Base-by-base conservation (phyloP, 2,888 invertebrate species). In the Chrysomela aeneicollis region DNA sequence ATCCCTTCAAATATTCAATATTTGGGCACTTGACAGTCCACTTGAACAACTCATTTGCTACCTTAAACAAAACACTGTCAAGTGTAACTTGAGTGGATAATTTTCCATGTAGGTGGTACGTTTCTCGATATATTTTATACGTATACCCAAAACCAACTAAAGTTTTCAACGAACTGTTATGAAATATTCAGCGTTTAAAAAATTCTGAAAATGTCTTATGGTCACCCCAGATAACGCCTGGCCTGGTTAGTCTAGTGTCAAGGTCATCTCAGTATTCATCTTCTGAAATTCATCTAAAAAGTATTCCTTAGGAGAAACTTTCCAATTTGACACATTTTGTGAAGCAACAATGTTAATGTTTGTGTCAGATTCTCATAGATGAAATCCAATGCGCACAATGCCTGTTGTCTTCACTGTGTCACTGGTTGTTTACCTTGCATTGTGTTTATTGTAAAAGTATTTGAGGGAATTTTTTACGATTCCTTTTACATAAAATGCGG, bases 1-100 rank as follows among this genome's bases (percentile, higher is more conserved):
- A n/a, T n/a, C n/a, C n/a, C 12, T 35, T 42, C 15, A 22, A 32
- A 21, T 50, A 52, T 64, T 52, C 47, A 22, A 59, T 53, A 57
- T 68, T 72, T 67, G 70, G 73, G 70, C 71, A 71, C 64, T 69
- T 68, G 62, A 71, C n/a, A n/a, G n/a, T n/a, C n/a, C n/a, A n/a
- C 69, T 68, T 64, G 65, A 66, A 70, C 65, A 64, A 67, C 69
- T 65, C 71, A 69, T 70, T 66, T 72, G 73, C 74, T 72, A 73
- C 73, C 69, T 70, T 64, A 64, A 68, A 69, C 61, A 65, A 64
- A 65, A 63, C 64, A 58, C 61, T 64, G 59, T 61, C 58, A 55
- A 62, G 62, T 26, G 8, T 8, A 26, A 26, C 37, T 65, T 59
- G 53, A 54, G 50, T 46, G 15, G 64, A 57, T 57, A 57, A 57